Percentiles rank a stretch among this genome's conserved stretches.
These are phyloP conservation scores for Uromys caudimaculatus DNA, from an alignment of 2,797 vertebrate species.

Conservation along the genomic window DNA sequence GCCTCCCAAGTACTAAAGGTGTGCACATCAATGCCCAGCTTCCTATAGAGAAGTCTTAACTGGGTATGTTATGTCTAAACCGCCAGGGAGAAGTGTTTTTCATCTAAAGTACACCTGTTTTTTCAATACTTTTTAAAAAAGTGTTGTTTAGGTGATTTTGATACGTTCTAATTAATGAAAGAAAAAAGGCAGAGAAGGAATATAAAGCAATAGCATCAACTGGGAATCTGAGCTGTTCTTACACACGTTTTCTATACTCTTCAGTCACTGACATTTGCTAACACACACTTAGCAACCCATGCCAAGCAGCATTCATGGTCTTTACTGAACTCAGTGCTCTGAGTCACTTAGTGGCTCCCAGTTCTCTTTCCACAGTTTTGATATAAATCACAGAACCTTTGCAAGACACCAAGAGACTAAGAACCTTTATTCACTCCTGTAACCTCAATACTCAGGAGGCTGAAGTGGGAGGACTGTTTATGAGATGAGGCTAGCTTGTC, in stretches of 20 bases:
- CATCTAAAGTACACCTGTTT: neutral
- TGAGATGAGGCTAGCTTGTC: neutral
- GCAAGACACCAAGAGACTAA: neutral
- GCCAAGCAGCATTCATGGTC: neutral
- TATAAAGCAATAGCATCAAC: neutral
- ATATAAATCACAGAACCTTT: conserved; percentile 21
- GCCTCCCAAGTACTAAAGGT: neutral
- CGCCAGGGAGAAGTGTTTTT: neutral
- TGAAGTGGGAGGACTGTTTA: neutral
- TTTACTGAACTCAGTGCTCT: neutral
- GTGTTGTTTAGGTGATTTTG: neutral
- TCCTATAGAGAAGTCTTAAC: neutral
- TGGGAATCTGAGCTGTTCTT: neutral
- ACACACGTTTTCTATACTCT: neutral
- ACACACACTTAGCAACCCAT: neutral
- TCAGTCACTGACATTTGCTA: conserved; percentile 35
- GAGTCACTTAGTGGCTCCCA: neutral
- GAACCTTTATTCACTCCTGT: neutral
- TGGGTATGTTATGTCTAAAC: neutral
- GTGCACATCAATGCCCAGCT: neutral
- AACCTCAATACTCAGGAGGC: neutral
- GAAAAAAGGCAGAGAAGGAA: neutral
- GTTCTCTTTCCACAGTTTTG: neutral
- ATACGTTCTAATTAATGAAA: neutral
- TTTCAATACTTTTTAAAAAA: neutral